Evolutionary conservation across 2,113 vertebrate genomes (phyloP), one percentile per base, ranked within the genome.

Genomic region (Paramisgurnus dabryanus): DNA sequence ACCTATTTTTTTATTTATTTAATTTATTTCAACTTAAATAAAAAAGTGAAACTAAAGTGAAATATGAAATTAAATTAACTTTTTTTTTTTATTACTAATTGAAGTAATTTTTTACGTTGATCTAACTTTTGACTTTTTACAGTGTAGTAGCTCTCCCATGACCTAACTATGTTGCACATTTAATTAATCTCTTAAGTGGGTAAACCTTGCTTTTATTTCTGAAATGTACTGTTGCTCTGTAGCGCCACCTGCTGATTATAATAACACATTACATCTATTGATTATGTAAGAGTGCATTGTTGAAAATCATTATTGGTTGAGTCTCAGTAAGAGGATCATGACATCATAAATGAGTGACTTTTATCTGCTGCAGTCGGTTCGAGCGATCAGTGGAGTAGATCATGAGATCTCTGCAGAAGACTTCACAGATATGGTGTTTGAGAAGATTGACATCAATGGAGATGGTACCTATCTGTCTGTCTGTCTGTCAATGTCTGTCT

Each of bases 371-470:
- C 41, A 94, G 93, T 94, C 95, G 66, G 94, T 96, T 79, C 88
- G 89, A 34, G 95, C 93, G 12, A 95, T 95, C 85, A 93, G 90
- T 41, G 94, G 93, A 49, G 79, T 82, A 7, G 34, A 69, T 13
- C 80, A 89, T 9, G 89, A 94, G 53, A 85, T 88, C 0, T 91
- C 88, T n/a, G 89, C 90, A 0, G 93, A 95, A 69, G 93, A 95
- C 34, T 94, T 95, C 85, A 89, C 94, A 72, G 92, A 93, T 88
- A 84, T 91, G 70, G 92, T 95, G 73, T 95, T 96, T 76, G 84
- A 94, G 82, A 94, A 89, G 86, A 95, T 95, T 45, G 94, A 95
- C 65, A 76, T 93, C 11, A 93, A 95, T 0, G 93, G 92, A 78
- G 92, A 95, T 1, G 95, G 95, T 95, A 82, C 92, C 43, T 45